A percentile compares a stretch with the other conserved stretches of the same genome.
Conservation (phyloP, 1,140 invertebrate species). For the Drosophila persimilis region DNA sequence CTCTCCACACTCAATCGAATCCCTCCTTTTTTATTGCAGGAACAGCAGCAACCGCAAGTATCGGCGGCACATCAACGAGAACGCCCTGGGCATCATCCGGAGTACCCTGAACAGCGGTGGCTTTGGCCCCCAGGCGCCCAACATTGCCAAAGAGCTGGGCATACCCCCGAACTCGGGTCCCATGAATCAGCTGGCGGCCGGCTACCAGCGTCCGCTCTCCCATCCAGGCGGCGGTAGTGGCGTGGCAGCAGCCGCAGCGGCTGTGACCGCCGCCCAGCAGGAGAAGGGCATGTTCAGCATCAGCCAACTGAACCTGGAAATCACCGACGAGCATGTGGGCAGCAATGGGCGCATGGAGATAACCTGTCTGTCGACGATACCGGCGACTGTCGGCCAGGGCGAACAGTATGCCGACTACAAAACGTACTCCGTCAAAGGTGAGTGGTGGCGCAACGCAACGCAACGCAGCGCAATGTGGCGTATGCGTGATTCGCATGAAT, state of each 20-base stretch:
- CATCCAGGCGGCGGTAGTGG: slow-evolving; percentile 79
- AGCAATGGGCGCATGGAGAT: slow-evolving; percentile 88
- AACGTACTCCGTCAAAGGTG: slow-evolving; percentile 87
- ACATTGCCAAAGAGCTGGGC: slow-evolving; percentile 76
- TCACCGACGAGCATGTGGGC: slow-evolving; percentile 86
- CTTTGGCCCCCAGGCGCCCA: slow-evolving; percentile 78
- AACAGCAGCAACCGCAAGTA: slow-evolving; percentile 76
- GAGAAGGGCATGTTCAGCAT: slow-evolving; percentile 81
- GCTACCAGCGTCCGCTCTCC: slow-evolving; percentile 76
- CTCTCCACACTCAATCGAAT: slow-evolving; percentile 14
- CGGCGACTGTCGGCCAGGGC: slow-evolving; percentile 85
- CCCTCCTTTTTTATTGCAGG: slow-evolving; percentile 47
- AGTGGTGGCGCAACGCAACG: slow-evolving; percentile 56
- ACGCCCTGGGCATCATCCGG: slow-evolving; percentile 74
- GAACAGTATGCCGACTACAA: slow-evolving; percentile 88
- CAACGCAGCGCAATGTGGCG: slow-evolving; percentile 5
- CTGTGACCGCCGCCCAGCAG: slow-evolving; percentile 75
- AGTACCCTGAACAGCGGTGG: slow-evolving; percentile 74
- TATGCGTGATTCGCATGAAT: slow-evolving; percentile 67
- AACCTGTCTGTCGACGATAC: slow-evolving; percentile 89
- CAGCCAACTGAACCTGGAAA: slow-evolving; percentile 84
- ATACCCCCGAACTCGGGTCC: slow-evolving; percentile 77
- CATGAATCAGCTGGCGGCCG: slow-evolving; percentile 77
- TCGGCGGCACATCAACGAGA: slow-evolving; percentile 79
- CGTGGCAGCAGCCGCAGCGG: slow-evolving; percentile 75